Base-by-base conservation (phyloP, 2,113 vertebrate species). In the Nymphicus hollandicus region DNA sequence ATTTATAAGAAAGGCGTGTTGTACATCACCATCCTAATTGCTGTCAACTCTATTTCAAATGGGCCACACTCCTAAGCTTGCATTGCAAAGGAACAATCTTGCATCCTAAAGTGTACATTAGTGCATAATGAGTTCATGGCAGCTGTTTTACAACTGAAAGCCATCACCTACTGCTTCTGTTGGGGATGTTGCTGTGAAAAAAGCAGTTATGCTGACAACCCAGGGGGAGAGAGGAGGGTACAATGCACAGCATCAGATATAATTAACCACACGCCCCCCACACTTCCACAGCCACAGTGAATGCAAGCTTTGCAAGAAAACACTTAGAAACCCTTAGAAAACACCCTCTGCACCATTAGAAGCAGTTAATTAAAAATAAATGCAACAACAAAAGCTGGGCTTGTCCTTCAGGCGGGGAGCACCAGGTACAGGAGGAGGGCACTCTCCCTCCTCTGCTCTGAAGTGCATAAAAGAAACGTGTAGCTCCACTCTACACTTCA, bases 141-240 rank as follows among this genome's bases (percentile, higher is more conserved):
- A 89, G 91, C 91, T 92, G 81, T 71, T 97, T 66, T 35, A 43
- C 91, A 60, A 91, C 3, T 25, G 39, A 84, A 96, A 93, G 69
- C 53, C 89, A 88, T 64, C 6, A 3, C 95, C 94, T 47, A 86
- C 95, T 95, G 94, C 81, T 96, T 92, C 91, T 89, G 84, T 55
- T 81, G 91, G 37, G 4, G 50, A 88, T 35, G 65, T 35, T 27
- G 83, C 81, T 79, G 81, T 12, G 89, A 69, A 87, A 92, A 73
- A 81, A 53, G 63, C 81, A 52, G 89, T 28, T 70, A n/a, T 12
- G 56, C 73, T 35, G 55, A 61, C 0, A 9, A 53, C 25, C 33
- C 6, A 19, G 5, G 16, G 71, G 61, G 17, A 56, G 53, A 70
- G 83, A 61, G 77, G 72, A 3, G 0, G 4, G n/a, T 17, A 52